Conservation (phyloP, 2,797 vertebrate genomes). For the Pogonophryne albipinna region DNA sequence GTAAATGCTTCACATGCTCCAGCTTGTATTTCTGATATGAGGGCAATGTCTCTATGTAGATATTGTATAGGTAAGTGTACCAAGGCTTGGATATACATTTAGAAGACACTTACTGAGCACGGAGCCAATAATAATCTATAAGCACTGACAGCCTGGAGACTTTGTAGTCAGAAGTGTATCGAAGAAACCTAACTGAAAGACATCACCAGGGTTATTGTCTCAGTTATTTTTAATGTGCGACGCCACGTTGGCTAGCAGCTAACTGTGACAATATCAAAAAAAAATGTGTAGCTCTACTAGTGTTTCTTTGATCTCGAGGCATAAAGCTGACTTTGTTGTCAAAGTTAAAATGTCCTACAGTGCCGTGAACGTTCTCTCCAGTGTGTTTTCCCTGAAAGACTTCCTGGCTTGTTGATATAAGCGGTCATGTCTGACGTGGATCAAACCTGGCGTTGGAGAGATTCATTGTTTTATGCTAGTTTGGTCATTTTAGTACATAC, state of each 20-base stretch:
- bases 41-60: not conserved
- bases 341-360: not conserved
- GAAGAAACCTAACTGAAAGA: not conserved
- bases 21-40: not conserved
- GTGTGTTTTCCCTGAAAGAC: not conserved
- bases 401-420: not conserved
- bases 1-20: not conserved
- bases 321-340: conserved; percentile 18
- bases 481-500: not conserved
- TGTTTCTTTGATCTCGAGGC: conserved; percentile 1
- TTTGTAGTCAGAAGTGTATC: not conserved
- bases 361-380: not conserved
- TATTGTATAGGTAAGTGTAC: not conserved
- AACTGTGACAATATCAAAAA: not conserved
- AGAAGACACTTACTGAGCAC: not conserved
- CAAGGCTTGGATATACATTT: too few species aligned
- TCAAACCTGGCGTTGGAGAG: not conserved
- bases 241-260: not conserved
- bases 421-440: not conserved
- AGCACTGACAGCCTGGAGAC: not conserved
- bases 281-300: not conserved
- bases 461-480: not conserved
- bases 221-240: not conserved
- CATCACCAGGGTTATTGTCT: not conserved
- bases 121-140: not conserved